phyloP scores from a whole-genome alignment of 2,888 invertebrate species.

The Microdon myrmicae region DNA sequence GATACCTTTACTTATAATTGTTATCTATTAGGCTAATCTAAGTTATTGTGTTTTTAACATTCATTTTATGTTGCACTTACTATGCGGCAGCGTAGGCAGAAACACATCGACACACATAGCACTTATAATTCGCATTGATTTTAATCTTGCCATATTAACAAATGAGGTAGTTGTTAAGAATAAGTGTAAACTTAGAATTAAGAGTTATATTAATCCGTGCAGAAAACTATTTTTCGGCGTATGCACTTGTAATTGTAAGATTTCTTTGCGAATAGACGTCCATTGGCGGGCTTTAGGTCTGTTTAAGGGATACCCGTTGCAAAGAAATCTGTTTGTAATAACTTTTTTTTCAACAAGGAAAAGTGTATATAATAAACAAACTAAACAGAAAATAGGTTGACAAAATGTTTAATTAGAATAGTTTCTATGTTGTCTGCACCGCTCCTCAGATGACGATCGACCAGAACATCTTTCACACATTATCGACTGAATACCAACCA shows the following conservation, averaged over 20 bases:
- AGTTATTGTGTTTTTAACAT: slow-evolving; percentile 37
- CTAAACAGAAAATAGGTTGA: too few relatives aligned
- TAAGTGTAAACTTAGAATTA: slow-evolving; percentile 8
- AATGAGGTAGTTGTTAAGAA: slow-evolving; percentile 48
- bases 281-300: slow-evolving; percentile 54
- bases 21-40: slow-evolving; percentile 28
- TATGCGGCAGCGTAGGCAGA: slow-evolving; percentile 22
- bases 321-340: slow-evolving; percentile 64
- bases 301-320: slow-evolving; percentile 63
- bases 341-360: too few relatives aligned
- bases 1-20: slow-evolving; percentile 19
- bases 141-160: slow-evolving; percentile 67
- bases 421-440: too few relatives aligned
- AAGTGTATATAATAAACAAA: too few relatives aligned
- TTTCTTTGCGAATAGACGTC: slow-evolving; percentile 63
- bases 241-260: slow-evolving; percentile 28
- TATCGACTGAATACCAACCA: too few relatives aligned
- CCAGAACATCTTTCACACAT: too few relatives aligned
- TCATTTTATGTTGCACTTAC: slow-evolving; percentile 11
- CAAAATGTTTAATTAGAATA: too few relatives aligned
- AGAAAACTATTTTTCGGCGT: slow-evolving; percentile 6
- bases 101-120: slow-evolving; percentile 17
- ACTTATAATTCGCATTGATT: slow-evolving; percentile 54
- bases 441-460: too few relatives aligned
- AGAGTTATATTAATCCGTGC: neutral